A percentile compares a stretch with the other conserved stretches of the same genome.
phyloP scores from a whole-genome alignment of 2,797 vertebrate genomes.

The Uromys caudimaculatus region DNA sequence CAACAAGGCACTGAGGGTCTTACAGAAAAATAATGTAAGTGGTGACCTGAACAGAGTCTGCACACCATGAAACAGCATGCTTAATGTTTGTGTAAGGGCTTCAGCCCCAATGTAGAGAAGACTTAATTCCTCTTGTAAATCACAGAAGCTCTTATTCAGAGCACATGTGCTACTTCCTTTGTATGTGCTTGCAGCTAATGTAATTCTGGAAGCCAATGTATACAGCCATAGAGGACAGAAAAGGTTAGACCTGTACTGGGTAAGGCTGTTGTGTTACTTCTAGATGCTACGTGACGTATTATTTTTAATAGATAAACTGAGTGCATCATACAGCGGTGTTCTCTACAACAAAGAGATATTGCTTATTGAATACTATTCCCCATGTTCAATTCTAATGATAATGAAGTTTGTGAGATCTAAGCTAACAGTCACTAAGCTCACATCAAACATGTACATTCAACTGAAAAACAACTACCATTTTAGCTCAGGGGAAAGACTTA shows the following conservation, averaged over 20 bases:
- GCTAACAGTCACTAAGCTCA: not conserved
- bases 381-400: not conserved
- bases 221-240: not conserved
- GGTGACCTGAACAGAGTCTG: constrained; percentile 44
- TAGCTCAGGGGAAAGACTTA: not conserved
- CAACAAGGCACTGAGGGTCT: constrained; percentile 96
- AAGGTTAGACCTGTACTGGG: not conserved
- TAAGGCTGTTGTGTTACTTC: not conserved
- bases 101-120: not conserved
- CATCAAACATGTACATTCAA: not conserved
- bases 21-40: constrained; percentile 99
- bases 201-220: constrained; percentile 42
- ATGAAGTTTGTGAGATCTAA: constrained; percentile 26
- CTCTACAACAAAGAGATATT: not conserved
- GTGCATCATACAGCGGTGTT: not conserved
- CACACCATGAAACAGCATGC: not conserved
- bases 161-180: not conserved
- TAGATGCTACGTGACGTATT: not conserved
- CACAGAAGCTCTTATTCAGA: constrained; percentile 48
- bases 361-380: not conserved
- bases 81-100: constrained; percentile 42
- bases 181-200: not conserved
- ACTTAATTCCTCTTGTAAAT: constrained; percentile 7
- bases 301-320: not conserved
- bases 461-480: not conserved